phyloP scores from a whole-genome alignment of 2,888 invertebrate genomes.

The Drosophila melanocephala region DNA sequence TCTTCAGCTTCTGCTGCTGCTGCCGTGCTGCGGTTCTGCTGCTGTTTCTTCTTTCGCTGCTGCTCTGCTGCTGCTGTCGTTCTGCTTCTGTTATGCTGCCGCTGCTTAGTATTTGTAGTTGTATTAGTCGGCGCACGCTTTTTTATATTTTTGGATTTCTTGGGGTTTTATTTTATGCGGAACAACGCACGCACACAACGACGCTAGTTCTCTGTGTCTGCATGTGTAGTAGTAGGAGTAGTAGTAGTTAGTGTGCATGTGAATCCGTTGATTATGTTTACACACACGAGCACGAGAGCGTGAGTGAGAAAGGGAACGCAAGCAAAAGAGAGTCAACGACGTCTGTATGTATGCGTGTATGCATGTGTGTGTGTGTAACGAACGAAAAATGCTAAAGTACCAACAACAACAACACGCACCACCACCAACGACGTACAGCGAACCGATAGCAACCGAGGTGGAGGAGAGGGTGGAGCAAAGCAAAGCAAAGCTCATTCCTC shows the following conservation, averaged over 20 bases:
- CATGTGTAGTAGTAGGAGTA: constrained; percentile 4
- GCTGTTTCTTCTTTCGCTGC: background rate
- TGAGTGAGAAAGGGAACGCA: constrained; percentile 23
- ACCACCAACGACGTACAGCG: constrained; percentile 28
- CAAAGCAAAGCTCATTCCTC: constrained; percentile 5
- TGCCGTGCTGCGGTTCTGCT: background rate
- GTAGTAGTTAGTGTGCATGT: constrained; percentile 11
- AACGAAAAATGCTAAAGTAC: constrained; percentile 20
- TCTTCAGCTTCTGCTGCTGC: background rate
- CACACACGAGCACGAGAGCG: constrained; percentile 10
- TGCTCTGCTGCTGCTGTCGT: background rate
- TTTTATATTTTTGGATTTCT: constrained; percentile 50
- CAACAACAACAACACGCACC: constrained; percentile 42
- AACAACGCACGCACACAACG: constrained; percentile 25
- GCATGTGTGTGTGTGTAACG: background rate
- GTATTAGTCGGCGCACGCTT: constrained; percentile 43
- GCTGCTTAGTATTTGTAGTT: constrained; percentile 44
- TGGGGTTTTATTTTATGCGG: constrained; percentile 15
- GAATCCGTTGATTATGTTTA: constrained; percentile 46
- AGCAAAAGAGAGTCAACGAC: constrained; percentile 11
- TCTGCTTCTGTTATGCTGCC: constrained; percentile 1
- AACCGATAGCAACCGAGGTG: constrained; percentile 17
- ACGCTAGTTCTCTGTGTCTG: constrained; percentile 4
- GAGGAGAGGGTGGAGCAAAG: constrained; percentile 46
- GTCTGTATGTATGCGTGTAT: background rate